phyloP scores from a whole-genome alignment of 2,797 vertebrate species.

The Anguilla obscura region DNA sequence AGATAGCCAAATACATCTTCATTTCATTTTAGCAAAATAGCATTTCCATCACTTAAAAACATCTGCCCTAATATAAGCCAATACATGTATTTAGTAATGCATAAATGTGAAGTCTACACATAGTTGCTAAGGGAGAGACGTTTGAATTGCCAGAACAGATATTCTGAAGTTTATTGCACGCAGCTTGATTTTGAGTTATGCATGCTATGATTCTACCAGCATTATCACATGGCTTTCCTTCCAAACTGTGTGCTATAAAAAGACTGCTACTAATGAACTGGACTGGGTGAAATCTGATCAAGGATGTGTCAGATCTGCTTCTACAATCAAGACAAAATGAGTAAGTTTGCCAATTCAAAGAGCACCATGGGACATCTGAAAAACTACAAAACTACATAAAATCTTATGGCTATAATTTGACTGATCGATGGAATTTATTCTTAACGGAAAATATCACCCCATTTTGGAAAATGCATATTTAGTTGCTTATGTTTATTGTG shows the following conservation, averaged over 20 bases:
- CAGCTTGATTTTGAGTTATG: neutral
- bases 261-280: neutral
- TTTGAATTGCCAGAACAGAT: neutral
- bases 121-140: neutral
- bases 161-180: neutral
- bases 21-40: neutral
- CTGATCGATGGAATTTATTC: neutral
- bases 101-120: neutral
- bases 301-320: neutral
- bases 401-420: neutral
- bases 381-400: neutral
- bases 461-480: too few species aligned
- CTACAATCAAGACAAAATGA: neutral
- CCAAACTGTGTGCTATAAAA: slow-evolving; percentile 3
- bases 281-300: neutral
- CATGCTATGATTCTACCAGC: neutral
- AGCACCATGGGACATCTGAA: neutral
- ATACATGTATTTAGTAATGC: neutral
- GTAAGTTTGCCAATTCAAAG: neutral
- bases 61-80: neutral
- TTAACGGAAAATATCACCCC: neutral
- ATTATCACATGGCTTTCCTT: neutral
- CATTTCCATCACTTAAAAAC: neutral
- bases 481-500: neutral
- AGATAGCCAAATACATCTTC: neutral